Conservation (phyloP, 2,113 vertebrate genomes). For the Triplophysa siluroides region DNA sequence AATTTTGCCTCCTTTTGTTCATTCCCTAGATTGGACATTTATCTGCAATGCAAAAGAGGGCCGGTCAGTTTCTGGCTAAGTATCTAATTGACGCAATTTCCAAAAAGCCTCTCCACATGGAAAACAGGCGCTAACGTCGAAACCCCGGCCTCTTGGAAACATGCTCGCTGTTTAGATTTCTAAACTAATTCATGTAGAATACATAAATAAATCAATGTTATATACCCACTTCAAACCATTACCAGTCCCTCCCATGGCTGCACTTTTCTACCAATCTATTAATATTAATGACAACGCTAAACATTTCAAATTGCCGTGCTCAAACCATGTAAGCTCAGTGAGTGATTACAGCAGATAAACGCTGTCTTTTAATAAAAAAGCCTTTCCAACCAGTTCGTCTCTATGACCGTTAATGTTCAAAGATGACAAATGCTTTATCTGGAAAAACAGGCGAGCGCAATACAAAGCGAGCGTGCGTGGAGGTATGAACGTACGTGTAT, state of each 20-base stretch:
- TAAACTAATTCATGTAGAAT: slow-evolving; percentile 81
- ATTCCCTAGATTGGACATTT: slow-evolving; percentile 64
- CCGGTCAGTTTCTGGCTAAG: slow-evolving; percentile 72
- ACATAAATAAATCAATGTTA: slow-evolving; percentile 81
- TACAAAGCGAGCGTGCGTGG: neutral
- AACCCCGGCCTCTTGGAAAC: slow-evolving; percentile 70
- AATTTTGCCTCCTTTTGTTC: slow-evolving; percentile 49
- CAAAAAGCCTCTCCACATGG: slow-evolving; percentile 79
- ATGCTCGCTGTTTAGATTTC: slow-evolving; percentile 78
- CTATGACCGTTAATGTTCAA: slow-evolving; percentile 62
- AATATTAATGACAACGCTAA: slow-evolving; percentile 83
- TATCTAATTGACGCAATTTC: slow-evolving; percentile 82
- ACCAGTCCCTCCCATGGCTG: slow-evolving; percentile 67
- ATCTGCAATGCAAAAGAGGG: slow-evolving; percentile 81
- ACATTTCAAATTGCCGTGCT: slow-evolving; percentile 75
- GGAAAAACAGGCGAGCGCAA: neutral
- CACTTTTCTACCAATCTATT: slow-evolving; percentile 78
- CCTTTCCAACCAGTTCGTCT: slow-evolving; percentile 44
- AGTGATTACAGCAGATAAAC: slow-evolving; percentile 68
- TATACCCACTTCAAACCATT: slow-evolving; percentile 77
- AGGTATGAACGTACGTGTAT: slow-evolving; percentile 12
- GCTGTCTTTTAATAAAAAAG: slow-evolving; percentile 64
- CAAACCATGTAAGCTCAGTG: slow-evolving; percentile 72
- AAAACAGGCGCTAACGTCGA: slow-evolving; percentile 72
- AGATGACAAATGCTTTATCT: slow-evolving; percentile 62